Percentiles rank a stretch among this genome's conserved stretches.
phyloP scores from a whole-genome alignment of 2,888 invertebrate species.

The Tetranychus piercei region DNA sequence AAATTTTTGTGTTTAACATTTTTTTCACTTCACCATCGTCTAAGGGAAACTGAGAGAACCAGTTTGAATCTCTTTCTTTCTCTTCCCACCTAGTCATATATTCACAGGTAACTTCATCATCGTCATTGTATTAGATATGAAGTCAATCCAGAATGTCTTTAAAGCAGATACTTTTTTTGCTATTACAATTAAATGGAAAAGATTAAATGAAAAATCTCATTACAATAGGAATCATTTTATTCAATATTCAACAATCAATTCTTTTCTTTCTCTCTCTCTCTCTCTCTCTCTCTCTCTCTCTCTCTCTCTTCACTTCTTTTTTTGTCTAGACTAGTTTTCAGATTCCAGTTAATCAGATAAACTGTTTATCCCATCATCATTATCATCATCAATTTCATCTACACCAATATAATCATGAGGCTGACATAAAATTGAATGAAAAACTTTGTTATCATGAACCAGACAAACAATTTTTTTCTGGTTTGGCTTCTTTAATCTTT shows the following conservation, averaged over 20 bases:
- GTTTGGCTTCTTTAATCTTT: neutral
- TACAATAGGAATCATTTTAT: neutral
- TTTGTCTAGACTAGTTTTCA: neutral
- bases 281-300: conserved; percentile 10
- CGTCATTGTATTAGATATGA: neutral
- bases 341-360: neutral
- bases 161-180: neutral
- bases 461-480: neutral
- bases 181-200: neutral
- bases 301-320: neutral
- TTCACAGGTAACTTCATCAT: neutral
- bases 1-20: no score
- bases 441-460: neutral
- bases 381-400: neutral
- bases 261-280: conserved; percentile 1
- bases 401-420: neutral
- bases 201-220: neutral
- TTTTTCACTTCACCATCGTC: no score
- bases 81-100: neutral
- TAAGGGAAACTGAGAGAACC: neutral
- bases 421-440: neutral
- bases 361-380: neutral
- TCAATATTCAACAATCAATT: neutral
- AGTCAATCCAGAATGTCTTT: neutral
- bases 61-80: neutral